A percentile compares a stretch with the other conserved stretches of the same genome.
Evolutionary conservation across 1,140 invertebrate species (phyloP).

Genomic region (Trichoplusia ni): DNA sequence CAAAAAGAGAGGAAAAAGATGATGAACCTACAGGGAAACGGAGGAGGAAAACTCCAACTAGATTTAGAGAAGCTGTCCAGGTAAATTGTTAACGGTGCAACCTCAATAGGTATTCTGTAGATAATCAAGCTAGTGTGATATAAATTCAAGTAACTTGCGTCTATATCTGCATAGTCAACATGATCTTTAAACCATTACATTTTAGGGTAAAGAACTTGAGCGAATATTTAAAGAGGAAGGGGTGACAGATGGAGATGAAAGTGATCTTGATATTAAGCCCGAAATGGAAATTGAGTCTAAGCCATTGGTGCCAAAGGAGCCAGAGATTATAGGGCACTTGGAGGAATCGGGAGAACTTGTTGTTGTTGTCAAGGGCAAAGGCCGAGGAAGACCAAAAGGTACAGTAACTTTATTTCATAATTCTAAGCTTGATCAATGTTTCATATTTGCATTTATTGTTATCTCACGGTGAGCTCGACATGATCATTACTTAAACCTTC

Average conservation of each 20-base stretch:
- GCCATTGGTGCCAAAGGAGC: slow-evolving; percentile 44
- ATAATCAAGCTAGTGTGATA: too few relatives aligned
- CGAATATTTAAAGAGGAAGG: slow-evolving; percentile 88
- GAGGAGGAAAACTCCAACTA: slow-evolving; percentile 85
- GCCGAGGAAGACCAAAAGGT: slow-evolving; percentile 81
- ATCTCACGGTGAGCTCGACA: too few relatives aligned
- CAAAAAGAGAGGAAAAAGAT: slow-evolving; percentile 71
- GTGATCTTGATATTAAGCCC: slow-evolving; percentile 54
- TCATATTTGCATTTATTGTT: too few relatives aligned
- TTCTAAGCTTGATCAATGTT: not conserved
- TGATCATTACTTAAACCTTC: too few relatives aligned
- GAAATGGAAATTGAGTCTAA: slow-evolving; percentile 41
- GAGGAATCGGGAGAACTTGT: slow-evolving; percentile 85
- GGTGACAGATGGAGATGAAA: slow-evolving; percentile 84
- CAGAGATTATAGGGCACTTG: slow-evolving; percentile 86
- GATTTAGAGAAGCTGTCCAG: slow-evolving; percentile 86
- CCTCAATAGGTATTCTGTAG: too few relatives aligned
- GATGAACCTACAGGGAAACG: slow-evolving; percentile 83
- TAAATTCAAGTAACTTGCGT: too few relatives aligned
- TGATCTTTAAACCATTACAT: not conserved
- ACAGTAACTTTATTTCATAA: not conserved
- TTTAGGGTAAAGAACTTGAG: slow-evolving; percentile 87
- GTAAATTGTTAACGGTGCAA: too few relatives aligned
- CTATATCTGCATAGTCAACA: too few relatives aligned
- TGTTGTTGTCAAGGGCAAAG: slow-evolving; percentile 82